These are phyloP conservation scores for Vannuccia rotundouncinata DNA, from an alignment of 2,888 invertebrate species.

Conservation along the genomic window DNA sequence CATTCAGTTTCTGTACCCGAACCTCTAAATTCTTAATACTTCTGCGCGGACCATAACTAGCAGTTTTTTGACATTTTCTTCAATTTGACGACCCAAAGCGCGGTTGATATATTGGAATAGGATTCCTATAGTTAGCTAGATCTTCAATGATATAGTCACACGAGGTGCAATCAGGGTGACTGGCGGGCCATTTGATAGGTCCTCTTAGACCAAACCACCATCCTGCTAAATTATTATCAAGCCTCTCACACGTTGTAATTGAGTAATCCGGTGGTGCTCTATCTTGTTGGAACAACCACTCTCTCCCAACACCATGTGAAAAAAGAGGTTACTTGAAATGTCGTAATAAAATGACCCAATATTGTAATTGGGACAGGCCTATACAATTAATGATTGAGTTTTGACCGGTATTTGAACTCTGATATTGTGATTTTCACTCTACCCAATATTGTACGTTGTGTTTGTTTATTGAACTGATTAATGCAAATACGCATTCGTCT, in stretches of 20 bases:
- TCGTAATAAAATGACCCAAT: not conserved
- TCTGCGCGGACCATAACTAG: not conserved
- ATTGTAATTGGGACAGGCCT: not conserved
- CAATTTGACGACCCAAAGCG: not conserved
- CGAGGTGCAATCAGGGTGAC: not conserved
- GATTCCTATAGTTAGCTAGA: not conserved
- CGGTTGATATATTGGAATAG: not conserved
- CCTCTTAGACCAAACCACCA: not conserved
- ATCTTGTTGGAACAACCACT: not conserved
- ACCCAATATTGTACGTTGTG: not conserved
- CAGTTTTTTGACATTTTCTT: not conserved
- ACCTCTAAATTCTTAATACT: not conserved
- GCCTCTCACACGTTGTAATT: not conserved
- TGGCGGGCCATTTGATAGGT: not conserved
- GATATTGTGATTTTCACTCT: not conserved
- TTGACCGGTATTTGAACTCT: not conserved
- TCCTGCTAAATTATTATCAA: not conserved
- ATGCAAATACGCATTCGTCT: not conserved
- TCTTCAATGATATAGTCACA: not conserved
- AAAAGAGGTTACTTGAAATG: not conserved
- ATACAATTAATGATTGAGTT: not conserved
- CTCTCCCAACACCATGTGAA: not conserved
- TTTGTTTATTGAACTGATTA: not conserved
- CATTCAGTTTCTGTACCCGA: not conserved
- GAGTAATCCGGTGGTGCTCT: not conserved